Evolutionary conservation across 1,140 invertebrate genomes (phyloP).

Genomic region (Anastatus disparis): DNA sequence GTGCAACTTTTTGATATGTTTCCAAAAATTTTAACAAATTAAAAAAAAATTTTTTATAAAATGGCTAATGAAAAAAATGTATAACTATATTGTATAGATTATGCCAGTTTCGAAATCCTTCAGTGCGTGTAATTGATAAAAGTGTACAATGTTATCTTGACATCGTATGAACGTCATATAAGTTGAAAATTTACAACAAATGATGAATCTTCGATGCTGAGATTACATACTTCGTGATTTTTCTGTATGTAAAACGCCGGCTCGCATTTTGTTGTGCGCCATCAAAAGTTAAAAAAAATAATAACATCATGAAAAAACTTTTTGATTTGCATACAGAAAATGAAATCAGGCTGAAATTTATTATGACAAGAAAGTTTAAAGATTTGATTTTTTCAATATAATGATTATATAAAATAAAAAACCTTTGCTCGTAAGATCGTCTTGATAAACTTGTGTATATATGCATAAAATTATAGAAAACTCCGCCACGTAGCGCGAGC

Average conservation of each 20-base stretch:
- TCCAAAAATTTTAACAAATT: no score
- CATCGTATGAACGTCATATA: background rate
- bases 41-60: no score
- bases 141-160: background rate
- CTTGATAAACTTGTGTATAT: slow-evolving; percentile 39
- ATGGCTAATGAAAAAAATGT: no score
- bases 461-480: slow-evolving; percentile 34
- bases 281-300: no score
- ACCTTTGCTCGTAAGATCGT: slow-evolving; percentile 35
- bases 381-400: slow-evolving; percentile 11
- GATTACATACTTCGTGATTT: background rate
- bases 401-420: no score
- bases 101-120: background rate
- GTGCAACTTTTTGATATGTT: no score
- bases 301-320: no score
- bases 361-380: slow-evolving; percentile 9
- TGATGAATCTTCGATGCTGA: background rate
- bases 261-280: slow-evolving; percentile 24
- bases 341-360: slow-evolving; percentile 9
- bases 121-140: background rate
- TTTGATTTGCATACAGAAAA: no score
- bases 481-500: slow-evolving; percentile 33
- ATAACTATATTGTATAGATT: background rate
- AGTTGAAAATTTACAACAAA: no score
- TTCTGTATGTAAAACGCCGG: slow-evolving; percentile 17